phyloP scores from a whole-genome alignment of 2,113 vertebrate species.

The Corynorhinus townsendii region DNA sequence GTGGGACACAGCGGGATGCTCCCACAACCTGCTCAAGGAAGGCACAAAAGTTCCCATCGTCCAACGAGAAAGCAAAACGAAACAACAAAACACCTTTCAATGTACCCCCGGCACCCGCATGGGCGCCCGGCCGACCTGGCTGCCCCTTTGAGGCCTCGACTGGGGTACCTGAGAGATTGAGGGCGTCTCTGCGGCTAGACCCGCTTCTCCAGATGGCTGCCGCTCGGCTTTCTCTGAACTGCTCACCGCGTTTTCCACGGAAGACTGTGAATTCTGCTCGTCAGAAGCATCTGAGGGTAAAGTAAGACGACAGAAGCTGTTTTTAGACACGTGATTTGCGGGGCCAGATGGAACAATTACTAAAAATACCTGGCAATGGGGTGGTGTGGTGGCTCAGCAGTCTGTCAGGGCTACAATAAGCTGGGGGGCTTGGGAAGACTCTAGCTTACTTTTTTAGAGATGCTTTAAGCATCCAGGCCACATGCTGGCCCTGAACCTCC shows the following conservation, averaged over 20 bases:
- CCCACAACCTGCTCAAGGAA: accelerated
- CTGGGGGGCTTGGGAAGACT: background rate
- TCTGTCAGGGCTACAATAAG: background rate
- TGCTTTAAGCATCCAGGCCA: background rate
- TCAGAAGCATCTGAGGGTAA: slow-evolving; percentile 80
- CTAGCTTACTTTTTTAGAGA: background rate
- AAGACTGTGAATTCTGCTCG: slow-evolving; percentile 85
- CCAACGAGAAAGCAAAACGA: background rate
- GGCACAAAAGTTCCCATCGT: background rate
- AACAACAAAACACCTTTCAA: background rate
- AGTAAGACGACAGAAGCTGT: slow-evolving; percentile 9
- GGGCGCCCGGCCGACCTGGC: background rate
- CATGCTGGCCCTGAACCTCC: background rate
- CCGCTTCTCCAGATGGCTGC: slow-evolving; percentile 86
- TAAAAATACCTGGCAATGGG: slow-evolving; percentile 26
- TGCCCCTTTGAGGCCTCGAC: background rate
- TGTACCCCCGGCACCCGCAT: background rate
- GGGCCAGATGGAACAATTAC: slow-evolving; percentile 28
- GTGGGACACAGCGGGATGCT: accelerated
- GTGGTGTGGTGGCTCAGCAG: background rate
- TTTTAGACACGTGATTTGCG: background rate
- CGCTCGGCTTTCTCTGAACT: slow-evolving; percentile 90
- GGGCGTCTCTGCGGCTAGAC: slow-evolving; percentile 84
- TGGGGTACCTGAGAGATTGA: slow-evolving; percentile 93
- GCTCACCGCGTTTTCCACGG: slow-evolving; percentile 87